phyloP scores from a whole-genome alignment of 1,140 invertebrate genomes.

The Drosophila navojoa region DNA sequence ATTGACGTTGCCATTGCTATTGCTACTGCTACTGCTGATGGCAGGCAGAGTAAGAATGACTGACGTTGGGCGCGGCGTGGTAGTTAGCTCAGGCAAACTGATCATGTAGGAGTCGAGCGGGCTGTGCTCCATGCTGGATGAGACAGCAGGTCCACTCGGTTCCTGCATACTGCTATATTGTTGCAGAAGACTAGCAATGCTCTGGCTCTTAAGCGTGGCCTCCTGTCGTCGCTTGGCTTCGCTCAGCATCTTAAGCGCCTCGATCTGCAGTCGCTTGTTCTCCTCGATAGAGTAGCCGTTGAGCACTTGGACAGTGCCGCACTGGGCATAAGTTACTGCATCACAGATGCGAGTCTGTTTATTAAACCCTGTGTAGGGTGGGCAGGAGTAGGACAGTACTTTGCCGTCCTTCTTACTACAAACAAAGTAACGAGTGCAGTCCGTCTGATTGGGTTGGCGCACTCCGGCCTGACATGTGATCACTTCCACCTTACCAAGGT shows the following conservation, averaged over 20 bases:
- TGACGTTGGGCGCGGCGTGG: conserved; percentile 44
- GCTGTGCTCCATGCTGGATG: conserved; percentile 58
- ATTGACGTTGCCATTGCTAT: conserved; percentile 3
- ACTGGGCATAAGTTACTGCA: conserved; percentile 75
- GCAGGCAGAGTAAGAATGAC: conserved; percentile 21
- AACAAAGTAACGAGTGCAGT: conserved; percentile 85
- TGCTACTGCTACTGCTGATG: conserved; percentile 10
- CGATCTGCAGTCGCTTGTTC: conserved; percentile 70
- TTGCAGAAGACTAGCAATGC: conserved; percentile 66
- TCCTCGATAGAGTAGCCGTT: conserved; percentile 63
- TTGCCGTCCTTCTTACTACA: conserved; percentile 84
- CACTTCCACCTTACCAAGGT: conserved; percentile 78
- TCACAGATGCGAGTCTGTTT: conserved; percentile 84
- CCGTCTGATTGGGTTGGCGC: conserved; percentile 84
- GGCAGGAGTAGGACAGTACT: conserved; percentile 84
- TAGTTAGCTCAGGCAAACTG: conserved; percentile 49
- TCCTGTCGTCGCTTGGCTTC: conserved; percentile 73
- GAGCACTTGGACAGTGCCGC: conserved; percentile 57
- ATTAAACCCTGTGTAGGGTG: conserved; percentile 85
- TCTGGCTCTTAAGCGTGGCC: conserved; percentile 71
- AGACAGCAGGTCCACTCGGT: not conserved
- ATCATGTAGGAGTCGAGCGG: conserved; percentile 62
- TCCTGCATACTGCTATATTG: conserved; percentile 56
- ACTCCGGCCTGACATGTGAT: conserved; percentile 84
- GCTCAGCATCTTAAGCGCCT: conserved; percentile 65